Evolutionary conservation across 2,888 invertebrate species (phyloP).

Genomic region (Idaea straminata): DNA sequence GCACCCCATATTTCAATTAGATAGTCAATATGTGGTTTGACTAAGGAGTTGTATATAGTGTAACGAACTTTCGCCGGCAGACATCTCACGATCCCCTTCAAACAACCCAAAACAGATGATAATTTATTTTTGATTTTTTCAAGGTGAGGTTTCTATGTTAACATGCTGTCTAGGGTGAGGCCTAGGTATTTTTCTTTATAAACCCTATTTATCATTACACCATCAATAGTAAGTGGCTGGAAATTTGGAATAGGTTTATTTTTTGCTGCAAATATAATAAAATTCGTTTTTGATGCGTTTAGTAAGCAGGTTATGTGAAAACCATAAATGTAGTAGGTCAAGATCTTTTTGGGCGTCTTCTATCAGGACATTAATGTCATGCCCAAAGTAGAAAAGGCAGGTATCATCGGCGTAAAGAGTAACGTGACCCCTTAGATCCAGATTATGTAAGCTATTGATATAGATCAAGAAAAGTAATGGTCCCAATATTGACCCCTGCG

Average conservation of each 20-base stretch:
- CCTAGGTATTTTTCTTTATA: too few relatives aligned
- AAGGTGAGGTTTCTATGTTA: too few relatives aligned
- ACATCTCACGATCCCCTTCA: too few relatives aligned
- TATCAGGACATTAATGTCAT: slow-evolving; percentile 11
- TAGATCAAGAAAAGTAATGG: slow-evolving; percentile 9
- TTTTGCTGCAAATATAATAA: slow-evolving; percentile 15
- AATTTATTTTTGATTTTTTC: too few relatives aligned
- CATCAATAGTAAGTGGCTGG: background rate
- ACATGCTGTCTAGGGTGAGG: too few relatives aligned
- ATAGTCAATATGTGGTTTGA: too few relatives aligned
- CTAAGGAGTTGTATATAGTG: too few relatives aligned
- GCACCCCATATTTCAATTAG: too few relatives aligned
- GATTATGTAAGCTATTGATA: slow-evolving; percentile 6
- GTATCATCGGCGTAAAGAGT: slow-evolving; percentile 7
- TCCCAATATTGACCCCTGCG: slow-evolving; percentile 14
- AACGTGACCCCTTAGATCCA: slow-evolving; percentile 8
- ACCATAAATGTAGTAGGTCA: slow-evolving; percentile 18
- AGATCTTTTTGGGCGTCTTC: slow-evolving; percentile 20
- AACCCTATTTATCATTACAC: too few relatives aligned
- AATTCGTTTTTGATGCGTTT: slow-evolving; percentile 17
- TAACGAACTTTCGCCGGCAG: too few relatives aligned
- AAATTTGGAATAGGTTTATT: slow-evolving; percentile 1
- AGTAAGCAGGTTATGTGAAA: slow-evolving; percentile 20
- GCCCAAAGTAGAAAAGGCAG: slow-evolving; percentile 20
- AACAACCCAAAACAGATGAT: too few relatives aligned